A percentile compares a stretch with the other conserved stretches of the same genome.
These are phyloP conservation scores for Melinopterus prodromus DNA, from an alignment of 2,888 invertebrate species.

Conservation along the genomic window DNA sequence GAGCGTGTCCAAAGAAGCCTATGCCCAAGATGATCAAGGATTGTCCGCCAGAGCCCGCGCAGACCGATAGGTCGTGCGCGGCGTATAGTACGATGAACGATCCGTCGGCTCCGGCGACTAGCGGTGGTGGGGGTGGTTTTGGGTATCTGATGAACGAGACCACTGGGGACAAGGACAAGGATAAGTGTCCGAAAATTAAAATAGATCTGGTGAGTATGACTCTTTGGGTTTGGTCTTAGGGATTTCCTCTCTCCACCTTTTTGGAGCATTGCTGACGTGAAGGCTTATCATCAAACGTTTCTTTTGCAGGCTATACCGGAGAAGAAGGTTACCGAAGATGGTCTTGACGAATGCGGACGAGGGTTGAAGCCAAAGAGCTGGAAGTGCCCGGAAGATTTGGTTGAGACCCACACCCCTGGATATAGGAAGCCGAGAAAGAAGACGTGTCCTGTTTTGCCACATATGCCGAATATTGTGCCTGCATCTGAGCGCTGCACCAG, in stretches of 20 bases:
- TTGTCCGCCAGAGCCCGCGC: constrained; percentile 31
- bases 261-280: too few species aligned
- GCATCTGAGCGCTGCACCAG: not conserved
- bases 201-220: not conserved
- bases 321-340: constrained; percentile 39
- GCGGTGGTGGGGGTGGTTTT: too few species aligned
- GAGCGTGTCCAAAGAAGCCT: constrained; percentile 35
- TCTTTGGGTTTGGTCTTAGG: too few species aligned
- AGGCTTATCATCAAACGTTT: too few species aligned
- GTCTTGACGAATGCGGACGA: constrained; percentile 38
- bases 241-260: too few species aligned
- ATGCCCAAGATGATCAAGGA: constrained; percentile 33
- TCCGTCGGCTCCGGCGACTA: not conserved
- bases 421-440: constrained; percentile 37
- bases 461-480: not conserved
- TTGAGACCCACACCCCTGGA: constrained; percentile 48
- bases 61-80: not conserved
- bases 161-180: constrained; percentile 11
- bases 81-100: not conserved
- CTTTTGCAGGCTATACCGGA: not conserved
- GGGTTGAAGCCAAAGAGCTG: constrained; percentile 50
- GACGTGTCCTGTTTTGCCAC: not conserved
- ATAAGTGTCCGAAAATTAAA: not conserved
- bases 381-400: constrained; percentile 55
- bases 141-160: constrained; percentile 21